Conservation (phyloP, 2,888 invertebrate genomes). For the Cryptus armator region DNA sequence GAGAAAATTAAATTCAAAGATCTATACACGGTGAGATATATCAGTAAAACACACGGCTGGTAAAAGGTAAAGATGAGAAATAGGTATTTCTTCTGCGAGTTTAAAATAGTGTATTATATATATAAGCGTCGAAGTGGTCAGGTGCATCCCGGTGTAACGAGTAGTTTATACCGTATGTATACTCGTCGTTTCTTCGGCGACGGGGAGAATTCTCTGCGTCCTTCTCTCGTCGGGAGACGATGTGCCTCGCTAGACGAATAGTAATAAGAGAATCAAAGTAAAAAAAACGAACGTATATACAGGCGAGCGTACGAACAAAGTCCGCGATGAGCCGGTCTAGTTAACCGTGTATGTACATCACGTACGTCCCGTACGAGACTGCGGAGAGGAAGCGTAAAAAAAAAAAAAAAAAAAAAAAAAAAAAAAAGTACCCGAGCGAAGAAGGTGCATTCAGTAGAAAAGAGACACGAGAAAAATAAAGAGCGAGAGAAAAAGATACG, state of each 20-base stretch:
- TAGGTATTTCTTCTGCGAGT: constrained; percentile 20
- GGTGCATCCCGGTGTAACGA: constrained; percentile 58
- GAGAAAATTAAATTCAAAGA: constrained; percentile 16
- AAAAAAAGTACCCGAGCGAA: constrained; percentile 18
- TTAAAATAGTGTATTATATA: background rate
- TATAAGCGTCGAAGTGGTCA: constrained; percentile 31
- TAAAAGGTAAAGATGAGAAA: constrained; percentile 32
- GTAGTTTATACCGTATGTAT: constrained; percentile 50
- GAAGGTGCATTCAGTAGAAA: constrained; percentile 30
- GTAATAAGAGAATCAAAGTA: constrained; percentile 53
- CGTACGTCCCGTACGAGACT: constrained; percentile 56
- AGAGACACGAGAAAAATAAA: constrained; percentile 32
- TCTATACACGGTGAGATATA: background rate
- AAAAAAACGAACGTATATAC: background rate
- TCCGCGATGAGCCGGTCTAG: constrained; percentile 57
- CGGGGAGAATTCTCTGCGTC: too few relatives aligned
- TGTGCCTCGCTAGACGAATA: constrained; percentile 54
- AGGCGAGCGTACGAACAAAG: constrained; percentile 14
- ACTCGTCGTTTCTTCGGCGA: background rate
- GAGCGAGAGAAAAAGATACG: constrained; percentile 11
- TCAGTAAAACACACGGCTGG: constrained; percentile 1
- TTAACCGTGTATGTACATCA: constrained; percentile 67
- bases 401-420: constrained; percentile 22
- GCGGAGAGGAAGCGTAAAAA: constrained; percentile 22
- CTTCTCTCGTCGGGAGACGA: constrained; percentile 2